Conservation (phyloP, 92 coral and sea anemone species). For the Paramuricea clavata region DNA sequence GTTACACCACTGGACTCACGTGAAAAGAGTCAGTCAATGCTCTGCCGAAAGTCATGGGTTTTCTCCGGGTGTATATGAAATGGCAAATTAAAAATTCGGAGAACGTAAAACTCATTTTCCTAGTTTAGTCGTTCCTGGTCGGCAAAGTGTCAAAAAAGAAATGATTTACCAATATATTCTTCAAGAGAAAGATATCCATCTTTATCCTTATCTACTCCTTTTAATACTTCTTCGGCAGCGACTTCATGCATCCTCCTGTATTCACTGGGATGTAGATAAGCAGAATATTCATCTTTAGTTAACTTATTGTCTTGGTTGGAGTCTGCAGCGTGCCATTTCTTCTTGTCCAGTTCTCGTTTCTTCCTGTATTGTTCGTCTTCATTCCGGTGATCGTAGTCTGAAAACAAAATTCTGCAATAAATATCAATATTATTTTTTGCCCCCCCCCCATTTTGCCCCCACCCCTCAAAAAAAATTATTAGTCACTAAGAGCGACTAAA, state of each 20-base stretch:
- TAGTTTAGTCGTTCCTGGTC: no score
- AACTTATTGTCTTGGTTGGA: conserved; percentile 74
- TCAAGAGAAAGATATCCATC: conserved; percentile 83
- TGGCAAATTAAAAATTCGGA: no score
- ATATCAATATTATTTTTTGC: no score
- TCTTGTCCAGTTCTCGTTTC: conserved; percentile 31
- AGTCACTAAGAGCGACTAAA: no score
- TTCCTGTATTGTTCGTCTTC: conserved; percentile 6
- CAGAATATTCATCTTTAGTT: conserved; percentile 77
- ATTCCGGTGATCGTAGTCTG: conserved; percentile 12
- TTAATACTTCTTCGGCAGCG: conserved; percentile 71
- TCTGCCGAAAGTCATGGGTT: no score
- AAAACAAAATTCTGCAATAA: neutral
- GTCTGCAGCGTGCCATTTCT: conserved; percentile 90
- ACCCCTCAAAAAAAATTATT: no score
- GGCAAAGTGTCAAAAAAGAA: neutral
- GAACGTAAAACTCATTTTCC: no score
- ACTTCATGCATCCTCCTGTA: conserved; percentile 75
- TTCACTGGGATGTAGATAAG: conserved; percentile 77
- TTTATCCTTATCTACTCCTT: conserved; percentile 72
- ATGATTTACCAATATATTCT: conserved; percentile 77
- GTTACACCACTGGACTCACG: no score
- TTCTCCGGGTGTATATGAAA: no score
- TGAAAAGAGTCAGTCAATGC: no score
- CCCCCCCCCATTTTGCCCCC: no score